phyloP scores from a whole-genome alignment of 2,888 invertebrate species.

The Ariolimax columbianus region DNA sequence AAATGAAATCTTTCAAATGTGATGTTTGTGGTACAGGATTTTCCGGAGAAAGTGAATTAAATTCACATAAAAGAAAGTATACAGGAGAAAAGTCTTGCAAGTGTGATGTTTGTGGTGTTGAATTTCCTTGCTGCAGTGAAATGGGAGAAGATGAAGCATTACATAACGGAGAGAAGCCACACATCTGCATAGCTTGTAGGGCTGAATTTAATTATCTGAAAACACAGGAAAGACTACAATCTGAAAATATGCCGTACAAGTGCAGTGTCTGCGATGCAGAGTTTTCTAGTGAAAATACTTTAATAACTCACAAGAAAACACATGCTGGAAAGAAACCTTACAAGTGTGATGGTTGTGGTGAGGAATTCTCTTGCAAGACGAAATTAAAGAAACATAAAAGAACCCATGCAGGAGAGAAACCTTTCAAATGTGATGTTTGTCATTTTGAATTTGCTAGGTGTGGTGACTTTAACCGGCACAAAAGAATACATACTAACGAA shows the following conservation, averaged over 20 bases:
- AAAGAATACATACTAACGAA: neutral
- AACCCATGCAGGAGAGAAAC: neutral
- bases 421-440: constrained; percentile 8
- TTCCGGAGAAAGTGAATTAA: neutral
- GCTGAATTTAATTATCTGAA: no score
- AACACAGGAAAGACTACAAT: no score
- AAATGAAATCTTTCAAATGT: neutral
- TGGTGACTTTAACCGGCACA: neutral
- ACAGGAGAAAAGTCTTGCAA: neutral
- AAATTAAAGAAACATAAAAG: neutral
- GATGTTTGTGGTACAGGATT: neutral
- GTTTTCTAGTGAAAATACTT: neutral
- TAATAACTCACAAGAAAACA: neutral
- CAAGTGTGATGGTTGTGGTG: neutral
- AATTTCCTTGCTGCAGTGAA: neutral
- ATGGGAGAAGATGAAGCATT: no score
- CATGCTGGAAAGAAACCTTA: neutral
- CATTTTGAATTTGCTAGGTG: neutral
- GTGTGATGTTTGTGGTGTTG: neutral
- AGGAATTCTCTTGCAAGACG: neutral
- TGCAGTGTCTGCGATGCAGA: neutral
- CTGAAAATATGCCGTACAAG: no score
- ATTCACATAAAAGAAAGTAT: neutral
- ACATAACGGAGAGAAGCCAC: no score
- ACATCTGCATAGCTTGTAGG: no score